These are phyloP conservation scores for Cepphus grylle DNA, from an alignment of 2,113 vertebrate species.

Conservation along the genomic window DNA sequence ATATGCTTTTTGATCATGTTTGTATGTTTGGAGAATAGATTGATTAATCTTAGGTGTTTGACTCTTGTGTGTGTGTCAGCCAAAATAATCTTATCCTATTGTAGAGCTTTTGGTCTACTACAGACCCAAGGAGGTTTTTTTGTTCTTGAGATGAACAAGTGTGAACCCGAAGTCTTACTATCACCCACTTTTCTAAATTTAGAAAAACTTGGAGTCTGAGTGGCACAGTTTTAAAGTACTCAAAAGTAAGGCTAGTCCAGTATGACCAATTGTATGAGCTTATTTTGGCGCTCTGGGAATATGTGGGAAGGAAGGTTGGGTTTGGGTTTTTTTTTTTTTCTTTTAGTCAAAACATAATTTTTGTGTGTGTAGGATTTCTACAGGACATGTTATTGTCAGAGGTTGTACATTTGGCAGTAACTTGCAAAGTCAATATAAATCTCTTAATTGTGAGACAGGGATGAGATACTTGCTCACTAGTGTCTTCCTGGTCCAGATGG, in stretches of 20 bases:
- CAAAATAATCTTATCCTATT: neutral
- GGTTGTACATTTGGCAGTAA: neutral
- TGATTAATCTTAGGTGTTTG: neutral
- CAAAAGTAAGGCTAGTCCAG: neutral
- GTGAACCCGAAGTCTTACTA: neutral
- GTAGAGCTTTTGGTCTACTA: neutral
- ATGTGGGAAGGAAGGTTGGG: neutral
- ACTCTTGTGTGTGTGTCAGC: neutral
- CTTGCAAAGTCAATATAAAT: neutral
- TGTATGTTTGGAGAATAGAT: neutral
- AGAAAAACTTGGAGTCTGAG: neutral
- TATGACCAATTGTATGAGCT: neutral
- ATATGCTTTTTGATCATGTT: neutral
- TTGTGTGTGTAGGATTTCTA: neutral
- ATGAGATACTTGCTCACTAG: neutral
- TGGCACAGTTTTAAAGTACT: neutral
- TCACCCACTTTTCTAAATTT: neutral
- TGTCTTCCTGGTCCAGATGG: neutral
- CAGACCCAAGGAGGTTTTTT: neutral
- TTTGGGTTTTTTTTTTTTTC: neutral
- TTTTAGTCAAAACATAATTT: neutral
- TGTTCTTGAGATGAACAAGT: neutral
- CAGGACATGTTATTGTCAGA: neutral
- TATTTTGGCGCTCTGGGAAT: neutral
- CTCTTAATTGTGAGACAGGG: neutral